Conservation (phyloP, 1,140 invertebrate species). For the Brachionus rotundiformis region DNA sequence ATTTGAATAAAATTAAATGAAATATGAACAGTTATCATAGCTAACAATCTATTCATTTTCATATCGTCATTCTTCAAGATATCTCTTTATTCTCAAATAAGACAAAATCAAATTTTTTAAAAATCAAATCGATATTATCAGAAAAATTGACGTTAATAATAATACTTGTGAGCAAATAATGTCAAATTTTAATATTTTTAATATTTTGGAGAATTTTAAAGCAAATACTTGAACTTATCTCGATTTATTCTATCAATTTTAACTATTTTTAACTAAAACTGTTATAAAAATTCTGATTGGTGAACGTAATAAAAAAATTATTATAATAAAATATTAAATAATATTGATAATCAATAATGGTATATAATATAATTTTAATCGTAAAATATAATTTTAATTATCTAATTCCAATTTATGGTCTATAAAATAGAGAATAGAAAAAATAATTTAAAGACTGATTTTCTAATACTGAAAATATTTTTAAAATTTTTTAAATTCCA, state of each 20-base stretch:
- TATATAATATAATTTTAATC: too few species aligned
- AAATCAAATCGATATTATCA: neutral
- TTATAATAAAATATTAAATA: neutral
- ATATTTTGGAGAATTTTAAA: neutral
- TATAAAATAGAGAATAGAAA: too few species aligned
- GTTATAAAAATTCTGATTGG: too few species aligned
- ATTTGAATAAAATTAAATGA: neutral
- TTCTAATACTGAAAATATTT: too few species aligned
- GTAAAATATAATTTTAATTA: too few species aligned
- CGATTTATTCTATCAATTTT: neutral
- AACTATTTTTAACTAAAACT: too few species aligned
- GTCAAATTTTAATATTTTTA: neutral
- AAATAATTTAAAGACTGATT: too few species aligned
- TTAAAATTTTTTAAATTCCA: too few species aligned
- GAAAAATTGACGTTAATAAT: neutral
- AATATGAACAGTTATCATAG: slow-evolving; percentile 6
- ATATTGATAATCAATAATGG: too few species aligned
- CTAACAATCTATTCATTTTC: slow-evolving; percentile 6
- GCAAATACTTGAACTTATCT: neutral
- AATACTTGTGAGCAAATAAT: neutral
- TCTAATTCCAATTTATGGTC: too few species aligned
- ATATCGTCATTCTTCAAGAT: neutral
- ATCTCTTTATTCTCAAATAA: neutral
- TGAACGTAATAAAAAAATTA: neutral
- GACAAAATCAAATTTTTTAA: neutral